Base-by-base conservation (phyloP, 2,888 invertebrate genomes). In the Drosophila prolongata region DNA sequence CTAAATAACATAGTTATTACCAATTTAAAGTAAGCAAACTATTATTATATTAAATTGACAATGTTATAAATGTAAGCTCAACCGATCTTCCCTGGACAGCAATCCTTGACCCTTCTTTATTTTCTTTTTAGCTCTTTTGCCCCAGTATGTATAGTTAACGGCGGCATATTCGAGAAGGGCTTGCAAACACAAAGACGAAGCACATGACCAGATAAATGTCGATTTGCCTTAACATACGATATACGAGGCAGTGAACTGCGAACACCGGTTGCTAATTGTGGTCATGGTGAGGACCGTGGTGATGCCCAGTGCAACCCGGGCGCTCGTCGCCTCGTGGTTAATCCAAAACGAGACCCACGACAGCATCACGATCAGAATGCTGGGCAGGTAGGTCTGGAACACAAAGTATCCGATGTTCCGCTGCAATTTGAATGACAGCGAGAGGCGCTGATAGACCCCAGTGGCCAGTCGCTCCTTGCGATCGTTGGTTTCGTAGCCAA, bases 331-430 rank as follows among this genome's bases (percentile, higher is more conserved):
- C 92, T 98, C 98, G 91, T 98, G 98, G 93, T 98, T 98, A 77
- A 99, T 99, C 98, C 99, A 99, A 93, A 99, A 99, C 2, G 98
- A 98, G 19, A 99, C 98, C 99, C 99, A 99, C 47, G 98, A 98
- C 40, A 99, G 94, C 98, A 98, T 98, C 46, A 99, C 99, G 89
- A 99, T 99, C 74, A 99, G 94, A 89, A 98, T 98, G 91, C 98
- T 98, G 54, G 99, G 99, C 80, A 99, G 94, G 93, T 99, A 99
- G 13, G 98, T 99, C 93, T 98, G 98, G 93, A 99, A 99, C 89
- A 99, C 97, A 93, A 99, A 99, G 93, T 99, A 99, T 58, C 98
- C 98, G 89, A 99, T 98, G 93, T 98, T 98, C 87, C 99, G 94
- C 90, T 97, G 96, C 58, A 99, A 94, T 92, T 97, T 97, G 93